Conservation (phyloP, 2,888 invertebrate species). For the Monoplex corrugatus region DNA sequence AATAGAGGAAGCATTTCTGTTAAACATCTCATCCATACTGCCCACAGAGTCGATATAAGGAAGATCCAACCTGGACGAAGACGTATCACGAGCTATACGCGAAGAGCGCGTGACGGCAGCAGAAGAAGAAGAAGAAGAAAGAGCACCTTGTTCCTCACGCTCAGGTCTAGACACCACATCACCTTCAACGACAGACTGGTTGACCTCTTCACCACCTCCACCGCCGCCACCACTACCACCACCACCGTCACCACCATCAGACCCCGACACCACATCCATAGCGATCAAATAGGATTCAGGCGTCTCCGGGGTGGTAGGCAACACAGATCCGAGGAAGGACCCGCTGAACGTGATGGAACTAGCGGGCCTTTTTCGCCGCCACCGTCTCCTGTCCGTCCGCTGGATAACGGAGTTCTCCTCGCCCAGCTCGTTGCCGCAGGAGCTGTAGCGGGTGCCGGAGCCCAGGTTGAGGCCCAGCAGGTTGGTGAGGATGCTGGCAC, state of each 20-base stretch:
- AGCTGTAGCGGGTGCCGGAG: not conserved
- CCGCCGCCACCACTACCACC: not conserved
- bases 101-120: not conserved
- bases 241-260: not conserved
- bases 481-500: slow-evolving; percentile 13
- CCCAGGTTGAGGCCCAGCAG: slow-evolving; percentile 21
- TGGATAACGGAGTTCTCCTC: slow-evolving; percentile 44
- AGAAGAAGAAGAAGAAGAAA: not conserved
- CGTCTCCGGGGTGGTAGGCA: slow-evolving; percentile 54
- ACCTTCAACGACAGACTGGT: not conserved
- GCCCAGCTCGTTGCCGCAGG: not conserved
- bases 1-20: not conserved
- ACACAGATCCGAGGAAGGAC: not conserved
- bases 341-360: slow-evolving; percentile 43
- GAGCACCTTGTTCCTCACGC: slow-evolving; percentile 34
- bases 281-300: slow-evolving; percentile 49
- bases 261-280: slow-evolving; percentile 5
- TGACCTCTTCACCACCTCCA: not conserved
- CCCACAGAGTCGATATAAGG: slow-evolving; percentile 1
- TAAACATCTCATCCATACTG: slow-evolving; percentile 4
- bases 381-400: slow-evolving; percentile 33
- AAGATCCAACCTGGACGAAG: not conserved
- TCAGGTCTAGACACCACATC: slow-evolving; percentile 8
- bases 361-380: slow-evolving; percentile 38
- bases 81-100: not conserved